These are phyloP conservation scores for Novumbra hubbsi DNA, from an alignment of 2,797 vertebrate species.

Conservation along the genomic window DNA sequence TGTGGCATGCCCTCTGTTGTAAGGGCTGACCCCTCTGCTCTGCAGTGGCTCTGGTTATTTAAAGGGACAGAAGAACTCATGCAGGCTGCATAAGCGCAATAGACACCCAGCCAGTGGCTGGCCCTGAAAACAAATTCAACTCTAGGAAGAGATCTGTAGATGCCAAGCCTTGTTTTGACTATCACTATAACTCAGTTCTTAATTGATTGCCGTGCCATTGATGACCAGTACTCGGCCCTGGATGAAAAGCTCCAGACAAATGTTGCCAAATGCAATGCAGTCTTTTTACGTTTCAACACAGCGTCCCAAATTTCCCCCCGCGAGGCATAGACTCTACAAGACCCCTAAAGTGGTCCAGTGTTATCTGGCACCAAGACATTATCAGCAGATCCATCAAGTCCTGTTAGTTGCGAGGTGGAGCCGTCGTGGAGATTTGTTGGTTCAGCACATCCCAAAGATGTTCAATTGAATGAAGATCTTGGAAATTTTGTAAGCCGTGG, in stretches of 20 bases:
- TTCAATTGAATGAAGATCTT: too few species aligned
- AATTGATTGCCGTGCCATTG: background rate
- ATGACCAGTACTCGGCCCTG: background rate
- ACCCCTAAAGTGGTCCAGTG: too few species aligned
- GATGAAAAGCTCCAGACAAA: background rate
- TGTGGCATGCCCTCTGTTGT: too few species aligned
- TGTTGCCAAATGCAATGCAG: background rate
- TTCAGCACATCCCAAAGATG: too few species aligned
- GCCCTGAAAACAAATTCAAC: background rate
- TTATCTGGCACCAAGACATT: too few species aligned
- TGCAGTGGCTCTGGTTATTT: too few species aligned
- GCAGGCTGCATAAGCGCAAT: background rate
- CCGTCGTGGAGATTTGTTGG: too few species aligned
- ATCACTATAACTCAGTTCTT: background rate
- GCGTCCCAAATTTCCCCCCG: background rate
- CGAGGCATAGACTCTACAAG: too few species aligned
- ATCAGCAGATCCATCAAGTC: too few species aligned
- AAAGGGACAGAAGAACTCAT: background rate
- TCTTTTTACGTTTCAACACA: background rate
- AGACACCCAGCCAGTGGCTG: background rate
- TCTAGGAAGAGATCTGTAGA: background rate
- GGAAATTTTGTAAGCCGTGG: too few species aligned
- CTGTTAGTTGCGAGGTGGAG: too few species aligned
- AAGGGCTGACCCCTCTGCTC: too few species aligned
- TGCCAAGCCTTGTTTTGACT: background rate